A percentile compares a stretch with the other conserved stretches of the same genome.
These are phyloP conservation scores for Aegithalos caudatus DNA, from an alignment of 2,113 vertebrate species.

Conservation along the genomic window DNA sequence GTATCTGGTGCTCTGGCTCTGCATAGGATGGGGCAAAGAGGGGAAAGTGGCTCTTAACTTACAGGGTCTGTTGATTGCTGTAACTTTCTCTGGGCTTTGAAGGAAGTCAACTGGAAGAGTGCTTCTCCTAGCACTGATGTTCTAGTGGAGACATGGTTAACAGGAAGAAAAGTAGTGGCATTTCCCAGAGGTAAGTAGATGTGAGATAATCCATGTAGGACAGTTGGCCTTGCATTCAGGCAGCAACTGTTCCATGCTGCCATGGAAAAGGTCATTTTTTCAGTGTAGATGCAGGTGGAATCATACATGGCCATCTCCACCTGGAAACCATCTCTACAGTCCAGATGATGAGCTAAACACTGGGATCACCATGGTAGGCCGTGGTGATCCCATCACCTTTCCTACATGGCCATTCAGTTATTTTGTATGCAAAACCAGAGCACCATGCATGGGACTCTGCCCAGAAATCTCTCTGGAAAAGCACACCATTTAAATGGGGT, in stretches of 20 bases:
- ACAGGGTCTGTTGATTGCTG: neutral
- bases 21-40: neutral
- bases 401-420: too few relatives aligned
- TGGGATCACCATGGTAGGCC: neutral
- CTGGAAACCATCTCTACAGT: neutral
- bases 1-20: neutral
- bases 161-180: neutral
- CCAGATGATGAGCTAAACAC: neutral
- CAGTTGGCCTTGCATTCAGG: neutral
- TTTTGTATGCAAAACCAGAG: neutral
- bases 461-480: neutral
- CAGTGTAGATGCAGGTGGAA: neutral
- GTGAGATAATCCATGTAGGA: neutral
- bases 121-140: neutral
- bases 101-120: neutral
- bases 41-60: neutral
- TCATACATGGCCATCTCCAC: neutral
- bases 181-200: neutral
- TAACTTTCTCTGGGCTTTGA: neutral
- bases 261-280: neutral
- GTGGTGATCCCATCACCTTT: neutral
- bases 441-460: rapidly evolving
- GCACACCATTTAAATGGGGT: neutral
- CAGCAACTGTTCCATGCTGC: neutral
- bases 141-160: neutral